These are phyloP conservation scores for Xestia xanthographa DNA, from an alignment of 2,888 invertebrate genomes.

Conservation along the genomic window DNA sequence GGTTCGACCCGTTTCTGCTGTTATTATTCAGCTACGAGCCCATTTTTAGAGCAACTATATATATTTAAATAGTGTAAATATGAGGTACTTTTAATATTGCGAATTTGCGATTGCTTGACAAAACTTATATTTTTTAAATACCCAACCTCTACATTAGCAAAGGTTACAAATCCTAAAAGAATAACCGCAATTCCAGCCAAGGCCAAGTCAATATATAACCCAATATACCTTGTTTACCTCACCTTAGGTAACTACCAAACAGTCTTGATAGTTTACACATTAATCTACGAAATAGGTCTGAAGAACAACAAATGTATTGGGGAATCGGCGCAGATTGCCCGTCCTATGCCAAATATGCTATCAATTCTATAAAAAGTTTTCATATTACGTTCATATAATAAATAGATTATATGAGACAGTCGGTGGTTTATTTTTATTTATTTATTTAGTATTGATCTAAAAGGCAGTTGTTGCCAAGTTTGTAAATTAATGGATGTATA, in stretches of 20 bases:
- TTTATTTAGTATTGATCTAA: conserved; percentile 51
- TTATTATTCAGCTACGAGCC: too few relatives aligned
- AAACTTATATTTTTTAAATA: too few relatives aligned
- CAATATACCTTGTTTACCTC: conserved; percentile 39
- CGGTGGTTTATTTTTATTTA: conserved; percentile 53
- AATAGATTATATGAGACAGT: conserved; percentile 55
- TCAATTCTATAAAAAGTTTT: conserved; percentile 71
- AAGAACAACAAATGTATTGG: conserved; percentile 62
- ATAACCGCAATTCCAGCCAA: not conserved
- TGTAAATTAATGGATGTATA: conserved; percentile 32
- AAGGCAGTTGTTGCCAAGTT: conserved; percentile 50
- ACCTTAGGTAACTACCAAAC: conserved; percentile 13
- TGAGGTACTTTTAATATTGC: too few relatives aligned
- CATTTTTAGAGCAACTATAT: too few relatives aligned
- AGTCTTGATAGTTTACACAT: conserved; percentile 55
- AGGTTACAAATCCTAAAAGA: not conserved
- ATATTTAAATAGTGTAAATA: too few relatives aligned
- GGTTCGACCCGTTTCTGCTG: too few relatives aligned
- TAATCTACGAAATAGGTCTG: conserved; percentile 57
- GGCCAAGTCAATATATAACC: conserved; percentile 1
- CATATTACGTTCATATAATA: conserved; percentile 68
- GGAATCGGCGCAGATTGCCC: conserved; percentile 56
- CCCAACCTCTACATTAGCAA: not conserved
- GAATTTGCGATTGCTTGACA: too few relatives aligned
- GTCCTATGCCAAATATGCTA: conserved; percentile 63